A percentile compares a stretch with the other conserved stretches of the same genome.
Evolutionary conservation across 1,140 invertebrate species (phyloP).

Genomic region (Meloidogyne chitwoodi): DNA sequence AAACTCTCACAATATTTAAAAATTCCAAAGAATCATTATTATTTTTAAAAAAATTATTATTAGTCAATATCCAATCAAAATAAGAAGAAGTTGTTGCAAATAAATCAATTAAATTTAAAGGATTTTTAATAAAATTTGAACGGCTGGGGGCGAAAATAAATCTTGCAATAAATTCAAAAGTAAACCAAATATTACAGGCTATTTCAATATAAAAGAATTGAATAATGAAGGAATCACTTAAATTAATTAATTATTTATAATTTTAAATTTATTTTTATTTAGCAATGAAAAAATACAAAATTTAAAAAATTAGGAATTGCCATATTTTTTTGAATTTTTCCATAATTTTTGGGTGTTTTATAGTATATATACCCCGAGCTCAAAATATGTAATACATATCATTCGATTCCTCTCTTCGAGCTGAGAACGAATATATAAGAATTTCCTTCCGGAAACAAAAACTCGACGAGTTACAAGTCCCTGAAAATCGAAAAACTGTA

Average conservation of each 20-base stretch:
- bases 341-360: too few species aligned
- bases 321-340: too few species aligned
- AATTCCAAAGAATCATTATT: conserved; percentile 64
- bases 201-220: conserved; percentile 83
- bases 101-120: conserved; percentile 85
- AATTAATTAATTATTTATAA: not conserved
- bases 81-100: conserved; percentile 72
- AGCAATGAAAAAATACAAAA: too few species aligned
- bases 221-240: conserved; percentile 62
- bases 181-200: conserved; percentile 91
- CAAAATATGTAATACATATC: too few species aligned
- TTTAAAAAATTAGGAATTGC: too few species aligned
- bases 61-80: conserved; percentile 28
- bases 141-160: conserved; percentile 79
- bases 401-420: too few species aligned
- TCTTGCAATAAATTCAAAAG: conserved; percentile 80
- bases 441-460: too few species aligned
- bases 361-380: too few species aligned
- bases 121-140: conserved; percentile 80
- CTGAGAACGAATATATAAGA: too few species aligned
- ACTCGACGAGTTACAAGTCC: too few species aligned
- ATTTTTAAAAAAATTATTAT: not conserved
- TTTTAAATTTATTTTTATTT: not conserved
- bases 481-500: too few species aligned
- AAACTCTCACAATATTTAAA: conserved; percentile 96